A percentile compares a stretch with the other conserved stretches of the same genome.
phyloP scores from a whole-genome alignment of 2,113 vertebrate species.

The Neolamprologus variostigma region DNA sequence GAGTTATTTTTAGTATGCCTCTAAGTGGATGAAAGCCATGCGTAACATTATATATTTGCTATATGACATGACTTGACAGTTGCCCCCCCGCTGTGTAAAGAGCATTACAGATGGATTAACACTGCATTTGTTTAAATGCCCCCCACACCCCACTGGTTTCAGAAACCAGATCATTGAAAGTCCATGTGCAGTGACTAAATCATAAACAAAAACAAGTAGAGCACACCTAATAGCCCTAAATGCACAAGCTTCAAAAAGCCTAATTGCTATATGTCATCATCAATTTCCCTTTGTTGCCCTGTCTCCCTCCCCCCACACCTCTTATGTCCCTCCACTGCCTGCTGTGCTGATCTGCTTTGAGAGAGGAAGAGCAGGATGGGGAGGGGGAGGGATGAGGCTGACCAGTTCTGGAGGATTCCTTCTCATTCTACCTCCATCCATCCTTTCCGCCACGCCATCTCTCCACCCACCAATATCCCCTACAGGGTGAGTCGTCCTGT shows the following conservation, averaged over 20 bases:
- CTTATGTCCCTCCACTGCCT: not conserved
- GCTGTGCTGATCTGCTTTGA: not conserved
- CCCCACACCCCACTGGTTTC: not conserved
- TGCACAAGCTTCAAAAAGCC: not conserved
- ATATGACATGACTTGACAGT: not conserved
- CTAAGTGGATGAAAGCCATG: not conserved
- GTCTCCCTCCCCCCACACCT: not conserved
- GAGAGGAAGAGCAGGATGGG: not conserved
- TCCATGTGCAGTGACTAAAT: not conserved
- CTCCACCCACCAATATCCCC: conserved; percentile 19
- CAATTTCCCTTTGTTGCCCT: not conserved
- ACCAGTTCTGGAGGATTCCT: conserved; percentile 22
- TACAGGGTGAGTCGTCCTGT: conserved; percentile 43
- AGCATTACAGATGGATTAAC: conserved; percentile 11
- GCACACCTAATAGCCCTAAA: not conserved
- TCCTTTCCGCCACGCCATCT: not conserved
- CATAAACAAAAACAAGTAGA: not conserved
- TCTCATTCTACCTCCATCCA: conserved; percentile 18
- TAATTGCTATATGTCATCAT: conserved; percentile 14
- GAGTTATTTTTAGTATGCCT: not conserved
- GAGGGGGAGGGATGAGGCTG: not conserved
- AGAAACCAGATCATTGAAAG: not conserved
- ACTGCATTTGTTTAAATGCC: not conserved
- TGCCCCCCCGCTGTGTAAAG: not conserved
- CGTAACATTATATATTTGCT: not conserved